Conservation (phyloP, 2,113 vertebrate genomes). For the Apeltes quadracus region DNA sequence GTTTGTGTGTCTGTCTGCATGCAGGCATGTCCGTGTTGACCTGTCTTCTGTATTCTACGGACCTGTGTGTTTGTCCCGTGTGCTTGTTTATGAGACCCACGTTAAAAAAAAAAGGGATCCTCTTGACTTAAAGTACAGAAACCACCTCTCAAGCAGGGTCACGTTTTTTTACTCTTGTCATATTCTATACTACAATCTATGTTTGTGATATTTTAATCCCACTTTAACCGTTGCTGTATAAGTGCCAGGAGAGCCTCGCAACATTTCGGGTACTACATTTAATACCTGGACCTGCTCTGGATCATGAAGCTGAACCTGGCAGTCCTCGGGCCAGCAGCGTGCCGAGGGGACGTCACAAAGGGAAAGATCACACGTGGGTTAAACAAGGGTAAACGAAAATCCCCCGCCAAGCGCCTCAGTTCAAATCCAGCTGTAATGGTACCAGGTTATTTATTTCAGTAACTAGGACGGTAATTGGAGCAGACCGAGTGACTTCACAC, state of each 20-base stretch:
- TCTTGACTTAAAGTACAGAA: neutral
- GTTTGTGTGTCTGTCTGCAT: conserved; percentile 41
- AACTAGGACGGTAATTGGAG: conserved; percentile 74
- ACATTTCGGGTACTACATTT: neutral
- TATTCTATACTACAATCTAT: neutral
- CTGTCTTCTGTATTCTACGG: neutral
- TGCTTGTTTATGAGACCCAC: neutral
- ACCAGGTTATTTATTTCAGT: conserved; percentile 73
- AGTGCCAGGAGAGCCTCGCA: neutral
- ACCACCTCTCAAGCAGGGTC: neutral
- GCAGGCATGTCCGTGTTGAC: conserved; percentile 18
- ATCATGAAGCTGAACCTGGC: conserved; percentile 35
- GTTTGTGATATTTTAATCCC: neutral
- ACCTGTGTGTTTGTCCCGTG: neutral
- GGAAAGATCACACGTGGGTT: conserved; percentile 64
- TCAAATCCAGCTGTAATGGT: conserved; percentile 67
- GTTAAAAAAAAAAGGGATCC: neutral
- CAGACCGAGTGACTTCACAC: conserved; percentile 77
- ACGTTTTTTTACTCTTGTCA: neutral
- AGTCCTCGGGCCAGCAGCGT: conserved; percentile 45
- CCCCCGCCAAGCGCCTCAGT: conserved; percentile 22
- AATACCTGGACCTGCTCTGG: conserved; percentile 19
- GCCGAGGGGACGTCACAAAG: conserved; percentile 40
- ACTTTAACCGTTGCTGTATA: neutral
- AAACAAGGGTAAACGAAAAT: conserved; percentile 51